Evolutionary conservation across 2,888 invertebrate species (phyloP).

Genomic region (Eupithecia abbreviata): DNA sequence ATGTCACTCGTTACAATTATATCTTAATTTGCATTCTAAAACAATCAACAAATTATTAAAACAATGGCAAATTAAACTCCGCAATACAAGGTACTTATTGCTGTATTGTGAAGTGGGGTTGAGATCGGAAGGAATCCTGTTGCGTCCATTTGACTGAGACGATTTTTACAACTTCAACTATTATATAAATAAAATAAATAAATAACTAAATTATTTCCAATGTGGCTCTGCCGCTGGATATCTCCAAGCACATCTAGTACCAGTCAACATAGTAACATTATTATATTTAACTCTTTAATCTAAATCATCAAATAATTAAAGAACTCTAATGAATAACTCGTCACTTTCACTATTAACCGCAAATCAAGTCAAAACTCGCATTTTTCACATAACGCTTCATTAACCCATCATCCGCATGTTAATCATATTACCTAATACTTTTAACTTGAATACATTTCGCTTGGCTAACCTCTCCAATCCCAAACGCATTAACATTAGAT

Average conservation of each 20-base stretch:
- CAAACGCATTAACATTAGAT: slow-evolving; percentile 30
- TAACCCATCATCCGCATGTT: slow-evolving; percentile 11
- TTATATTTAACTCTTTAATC: background rate
- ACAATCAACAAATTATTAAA: background rate
- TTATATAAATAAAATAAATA: too few species aligned
- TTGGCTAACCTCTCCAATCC: slow-evolving; percentile 6
- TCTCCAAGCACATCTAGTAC: background rate
- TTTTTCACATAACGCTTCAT: background rate
- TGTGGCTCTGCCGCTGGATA: background rate
- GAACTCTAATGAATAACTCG: background rate
- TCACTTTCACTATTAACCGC: background rate
- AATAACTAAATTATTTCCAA: background rate
- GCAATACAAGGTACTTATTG: background rate
- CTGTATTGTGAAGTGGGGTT: background rate
- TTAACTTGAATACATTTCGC: background rate
- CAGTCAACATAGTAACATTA: background rate
- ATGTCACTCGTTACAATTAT: background rate
- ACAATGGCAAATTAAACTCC: background rate
- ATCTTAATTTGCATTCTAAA: background rate
- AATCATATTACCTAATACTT: slow-evolving; percentile 2
- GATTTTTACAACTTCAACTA: background rate
- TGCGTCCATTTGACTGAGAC: background rate
- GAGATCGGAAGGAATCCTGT: too few species aligned
- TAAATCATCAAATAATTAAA: background rate
- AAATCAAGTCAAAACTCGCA: background rate